Evolutionary conservation across 2,888 invertebrate species (phyloP).

Genomic region (Alcis repandata): DNA sequence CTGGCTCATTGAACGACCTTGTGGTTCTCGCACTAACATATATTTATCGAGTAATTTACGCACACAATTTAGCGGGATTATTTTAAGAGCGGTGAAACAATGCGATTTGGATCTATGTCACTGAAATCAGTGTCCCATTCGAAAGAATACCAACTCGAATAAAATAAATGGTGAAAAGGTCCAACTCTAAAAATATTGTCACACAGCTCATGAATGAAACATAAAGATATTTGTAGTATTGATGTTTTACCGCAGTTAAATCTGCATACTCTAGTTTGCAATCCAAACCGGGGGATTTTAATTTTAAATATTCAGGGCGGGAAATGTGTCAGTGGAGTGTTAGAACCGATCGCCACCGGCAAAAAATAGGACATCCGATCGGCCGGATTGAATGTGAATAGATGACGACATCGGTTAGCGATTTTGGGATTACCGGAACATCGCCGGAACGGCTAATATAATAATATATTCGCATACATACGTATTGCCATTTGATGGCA

Average conservation of each 20-base stretch:
- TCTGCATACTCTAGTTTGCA: conserved; percentile 23
- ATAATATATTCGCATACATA: conserved; percentile 19
- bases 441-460: conserved; percentile 35
- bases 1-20: conserved; percentile 55
- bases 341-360: conserved; percentile 43
- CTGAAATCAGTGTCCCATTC: conserved; percentile 1
- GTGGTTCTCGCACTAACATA: conserved; percentile 51
- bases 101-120: conserved; percentile 11
- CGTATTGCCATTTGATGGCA: conserved; percentile 31
- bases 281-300: conserved; percentile 18
- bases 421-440: conserved; percentile 41
- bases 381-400: conserved; percentile 52
- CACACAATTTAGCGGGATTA: conserved; percentile 25
- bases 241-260: conserved; percentile 27
- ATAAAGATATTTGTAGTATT: conserved; percentile 18
- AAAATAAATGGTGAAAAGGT: background rate
- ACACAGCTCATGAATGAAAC: conserved; percentile 18
- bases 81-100: conserved; percentile 5
- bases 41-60: conserved; percentile 34
- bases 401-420: conserved; percentile 38
- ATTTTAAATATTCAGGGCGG: conserved; percentile 36
- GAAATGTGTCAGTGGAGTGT: conserved; percentile 43
- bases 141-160: too few relatives aligned
- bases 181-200: conserved; percentile 14
- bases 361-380: conserved; percentile 52